Evolutionary conservation across 2,113 vertebrate genomes (phyloP).

Genomic region (Pontoporia blainvillei): DNA sequence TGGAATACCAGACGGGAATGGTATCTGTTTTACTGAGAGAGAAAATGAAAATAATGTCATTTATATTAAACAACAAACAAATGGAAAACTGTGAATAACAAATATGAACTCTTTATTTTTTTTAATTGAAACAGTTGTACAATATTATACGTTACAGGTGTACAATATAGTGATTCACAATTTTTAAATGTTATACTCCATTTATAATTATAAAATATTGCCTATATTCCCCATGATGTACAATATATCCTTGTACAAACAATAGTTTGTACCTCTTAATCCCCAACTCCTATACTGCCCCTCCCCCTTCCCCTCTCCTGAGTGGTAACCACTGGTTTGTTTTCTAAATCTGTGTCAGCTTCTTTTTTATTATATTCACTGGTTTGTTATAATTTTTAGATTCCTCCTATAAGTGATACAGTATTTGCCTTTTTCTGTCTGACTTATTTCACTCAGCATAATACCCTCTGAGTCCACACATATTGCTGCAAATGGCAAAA

Average conservation of each 20-base stretch:
- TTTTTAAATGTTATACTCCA: neutral
- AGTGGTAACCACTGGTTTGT: neutral
- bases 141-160: neutral
- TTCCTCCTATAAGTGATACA: neutral
- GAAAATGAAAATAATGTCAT: conserved; percentile 10
- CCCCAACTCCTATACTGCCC: neutral
- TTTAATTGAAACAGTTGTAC: neutral
- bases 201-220: neutral
- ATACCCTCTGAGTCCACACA: neutral
- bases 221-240: neutral
- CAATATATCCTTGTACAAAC: neutral
- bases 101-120: neutral
- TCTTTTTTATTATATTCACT: neutral
- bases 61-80: neutral
- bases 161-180: neutral
- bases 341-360: neutral
- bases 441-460: neutral
- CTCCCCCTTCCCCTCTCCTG: neutral
- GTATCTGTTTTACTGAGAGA: conserved; percentile 85
- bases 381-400: neutral
- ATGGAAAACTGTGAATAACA: neutral
- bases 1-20: conserved; percentile 74
- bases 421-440: neutral
- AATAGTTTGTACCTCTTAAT: neutral
- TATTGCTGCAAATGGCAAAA: neutral